These are phyloP conservation scores for Archocentrus centrarchus DNA, from an alignment of 2,113 vertebrate genomes.

Conservation along the genomic window DNA sequence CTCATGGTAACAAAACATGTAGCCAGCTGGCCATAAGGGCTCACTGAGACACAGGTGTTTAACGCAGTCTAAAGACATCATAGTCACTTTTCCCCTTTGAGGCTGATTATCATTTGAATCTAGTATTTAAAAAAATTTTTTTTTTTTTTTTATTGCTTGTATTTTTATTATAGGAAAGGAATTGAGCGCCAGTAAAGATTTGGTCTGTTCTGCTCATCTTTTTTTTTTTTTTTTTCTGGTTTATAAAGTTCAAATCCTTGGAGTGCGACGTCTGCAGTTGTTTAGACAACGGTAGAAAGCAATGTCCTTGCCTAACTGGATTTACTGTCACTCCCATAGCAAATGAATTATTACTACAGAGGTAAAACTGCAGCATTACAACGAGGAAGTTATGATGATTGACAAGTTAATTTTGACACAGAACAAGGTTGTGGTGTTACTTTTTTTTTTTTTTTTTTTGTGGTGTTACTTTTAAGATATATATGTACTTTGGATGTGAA, in stretches of 20 bases:
- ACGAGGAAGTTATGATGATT: neutral
- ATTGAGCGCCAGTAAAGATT: neutral
- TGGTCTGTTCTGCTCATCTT: neutral
- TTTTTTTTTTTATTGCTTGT: neutral
- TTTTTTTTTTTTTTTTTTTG: no score
- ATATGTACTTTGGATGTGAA: neutral
- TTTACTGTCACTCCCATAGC: constrained; percentile 34
- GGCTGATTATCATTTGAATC: neutral
- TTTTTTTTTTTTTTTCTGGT: neutral
- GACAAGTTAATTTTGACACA: constrained; percentile 11
- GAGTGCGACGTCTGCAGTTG: constrained; percentile 9
- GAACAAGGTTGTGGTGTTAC: neutral
- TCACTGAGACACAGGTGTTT: constrained; percentile 13
- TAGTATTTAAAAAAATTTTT: neutral
- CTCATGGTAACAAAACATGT: constrained; percentile 40
- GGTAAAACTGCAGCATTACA: neutral
- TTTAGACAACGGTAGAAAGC: constrained; percentile 51
- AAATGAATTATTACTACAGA: constrained; percentile 12
- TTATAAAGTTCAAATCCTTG: neutral
- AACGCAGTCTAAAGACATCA: no score
- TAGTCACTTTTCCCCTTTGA: neutral
- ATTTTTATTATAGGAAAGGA: constrained; percentile 45
- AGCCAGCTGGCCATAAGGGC: constrained; percentile 10
- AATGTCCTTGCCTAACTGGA: constrained; percentile 38
- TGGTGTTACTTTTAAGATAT: neutral